Conservation (phyloP, 1,140 invertebrate species). For the Cyclargus thomasi region DNA sequence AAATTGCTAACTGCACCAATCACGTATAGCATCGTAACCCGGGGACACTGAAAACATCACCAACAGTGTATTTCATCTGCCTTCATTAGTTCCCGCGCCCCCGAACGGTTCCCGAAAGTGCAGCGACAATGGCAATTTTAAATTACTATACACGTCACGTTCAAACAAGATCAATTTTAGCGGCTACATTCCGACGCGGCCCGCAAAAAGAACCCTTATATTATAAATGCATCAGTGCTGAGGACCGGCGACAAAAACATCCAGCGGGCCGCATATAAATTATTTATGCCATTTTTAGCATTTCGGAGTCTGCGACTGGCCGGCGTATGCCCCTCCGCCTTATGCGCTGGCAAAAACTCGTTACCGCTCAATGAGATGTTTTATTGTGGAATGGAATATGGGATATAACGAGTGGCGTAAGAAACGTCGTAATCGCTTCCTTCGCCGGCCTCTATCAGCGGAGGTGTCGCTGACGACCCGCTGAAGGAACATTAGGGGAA, state of each 20-base stretch:
- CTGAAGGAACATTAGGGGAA: too few species aligned
- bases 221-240: slow-evolving; percentile 75
- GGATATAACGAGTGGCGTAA: too few species aligned
- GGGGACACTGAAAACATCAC: too few species aligned
- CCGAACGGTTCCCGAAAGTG: neutral
- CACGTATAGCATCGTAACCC: too few species aligned
- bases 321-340: slow-evolving; percentile 29
- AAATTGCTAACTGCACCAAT: too few species aligned
- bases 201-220: slow-evolving; percentile 74
- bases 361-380: neutral
- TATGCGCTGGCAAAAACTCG: slow-evolving; percentile 9
- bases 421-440: too few species aligned
- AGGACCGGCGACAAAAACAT: slow-evolving; percentile 65
- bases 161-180: slow-evolving; percentile 72
- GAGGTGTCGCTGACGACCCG: too few species aligned
- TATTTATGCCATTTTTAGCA: slow-evolving; percentile 74
- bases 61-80: too few species aligned
- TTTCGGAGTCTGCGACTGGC: slow-evolving; percentile 59
- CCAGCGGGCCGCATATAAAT: slow-evolving; percentile 64
- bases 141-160: slow-evolving; percentile 63
- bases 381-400: too few species aligned
- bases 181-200: slow-evolving; percentile 67
- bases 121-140: slow-evolving; percentile 17
- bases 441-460: too few species aligned
- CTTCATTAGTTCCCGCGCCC: too few species aligned